Percentiles rank a stretch among this genome's conserved stretches.
Evolutionary conservation across 2,113 vertebrate genomes (phyloP).

Genomic region (Hepsetus odoe): DNA sequence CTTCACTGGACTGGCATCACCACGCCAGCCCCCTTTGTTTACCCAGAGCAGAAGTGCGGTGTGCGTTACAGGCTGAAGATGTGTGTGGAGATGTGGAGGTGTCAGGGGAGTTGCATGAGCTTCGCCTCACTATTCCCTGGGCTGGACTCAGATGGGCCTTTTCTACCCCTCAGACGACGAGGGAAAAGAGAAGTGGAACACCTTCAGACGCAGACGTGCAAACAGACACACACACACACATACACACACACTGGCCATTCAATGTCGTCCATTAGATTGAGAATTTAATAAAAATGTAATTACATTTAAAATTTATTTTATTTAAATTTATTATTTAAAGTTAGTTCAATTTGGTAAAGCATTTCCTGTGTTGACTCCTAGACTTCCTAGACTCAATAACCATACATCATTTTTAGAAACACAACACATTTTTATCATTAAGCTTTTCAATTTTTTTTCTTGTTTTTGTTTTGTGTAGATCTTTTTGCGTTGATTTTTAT

Average conservation of each 20-base stretch:
- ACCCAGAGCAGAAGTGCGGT: constrained; percentile 7
- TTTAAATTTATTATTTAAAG: too few species aligned
- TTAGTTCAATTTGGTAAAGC: too few species aligned
- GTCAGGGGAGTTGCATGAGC: constrained; percentile 24
- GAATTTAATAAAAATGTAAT: too few species aligned
- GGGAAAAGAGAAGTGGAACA: constrained; percentile 27
- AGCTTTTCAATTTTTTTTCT: too few species aligned
- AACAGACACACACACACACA: constrained; percentile 7
- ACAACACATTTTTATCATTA: too few species aligned
- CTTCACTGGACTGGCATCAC: constrained; percentile 22
- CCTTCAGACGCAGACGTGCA: constrained; percentile 38
- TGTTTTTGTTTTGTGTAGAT: too few species aligned
- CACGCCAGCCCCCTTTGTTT: constrained; percentile 9
- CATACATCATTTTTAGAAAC: too few species aligned
- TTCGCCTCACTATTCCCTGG: constrained; percentile 25
- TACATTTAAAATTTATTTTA: too few species aligned
- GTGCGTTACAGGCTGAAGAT: constrained; percentile 2
- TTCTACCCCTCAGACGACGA: background rate
- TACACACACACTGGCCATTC: constrained; percentile 13
- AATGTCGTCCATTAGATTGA: too few species aligned
- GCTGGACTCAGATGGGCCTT: constrained; percentile 34
- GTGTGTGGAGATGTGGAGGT: constrained; percentile 4
- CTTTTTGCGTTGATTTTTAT: too few species aligned
- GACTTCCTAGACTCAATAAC: too few species aligned
- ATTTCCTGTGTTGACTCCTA: too few species aligned